Conservation (phyloP, 2,888 invertebrate species). For the Lottia gigantea region DNA sequence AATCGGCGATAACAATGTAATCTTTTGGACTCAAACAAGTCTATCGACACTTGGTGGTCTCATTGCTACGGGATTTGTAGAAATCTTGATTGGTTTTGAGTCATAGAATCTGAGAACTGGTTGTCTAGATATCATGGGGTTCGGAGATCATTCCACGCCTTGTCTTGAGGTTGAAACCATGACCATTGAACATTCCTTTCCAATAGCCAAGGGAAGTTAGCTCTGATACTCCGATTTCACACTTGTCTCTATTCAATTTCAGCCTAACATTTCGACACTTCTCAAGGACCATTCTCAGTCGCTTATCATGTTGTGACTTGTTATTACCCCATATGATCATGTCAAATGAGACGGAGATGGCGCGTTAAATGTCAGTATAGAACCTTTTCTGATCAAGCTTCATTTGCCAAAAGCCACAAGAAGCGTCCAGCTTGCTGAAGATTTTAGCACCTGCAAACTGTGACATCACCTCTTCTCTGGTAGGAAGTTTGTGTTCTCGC, state of each 20-base stretch:
- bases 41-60: slow-evolving; percentile 7
- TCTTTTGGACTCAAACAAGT: slow-evolving; percentile 14
- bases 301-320: slow-evolving; percentile 11
- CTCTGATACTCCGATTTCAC: slow-evolving; percentile 17
- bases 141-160: slow-evolving; percentile 7
- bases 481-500: slow-evolving; percentile 28
- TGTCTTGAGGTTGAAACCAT: background rate
- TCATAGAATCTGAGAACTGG: slow-evolving; percentile 17
- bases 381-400: slow-evolving; percentile 15
- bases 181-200: slow-evolving; percentile 3
- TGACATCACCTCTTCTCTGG: slow-evolving; percentile 36
- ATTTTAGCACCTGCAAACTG: slow-evolving; percentile 28
- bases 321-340: slow-evolving; percentile 14
- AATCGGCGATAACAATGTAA: slow-evolving; percentile 15
- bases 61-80: slow-evolving; percentile 8
- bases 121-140: background rate
- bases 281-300: slow-evolving; percentile 12
- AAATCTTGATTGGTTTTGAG: slow-evolving; percentile 20
- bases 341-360: slow-evolving; percentile 16
- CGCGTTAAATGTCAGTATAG: no score
- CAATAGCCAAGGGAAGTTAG: slow-evolving; percentile 19
- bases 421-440: slow-evolving; percentile 36
- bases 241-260: slow-evolving; percentile 20
- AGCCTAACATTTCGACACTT: background rate
- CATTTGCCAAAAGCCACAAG: slow-evolving; percentile 34